Evolutionary conservation across 1,140 invertebrate genomes (phyloP).

Genomic region (Theocolax elegans): DNA sequence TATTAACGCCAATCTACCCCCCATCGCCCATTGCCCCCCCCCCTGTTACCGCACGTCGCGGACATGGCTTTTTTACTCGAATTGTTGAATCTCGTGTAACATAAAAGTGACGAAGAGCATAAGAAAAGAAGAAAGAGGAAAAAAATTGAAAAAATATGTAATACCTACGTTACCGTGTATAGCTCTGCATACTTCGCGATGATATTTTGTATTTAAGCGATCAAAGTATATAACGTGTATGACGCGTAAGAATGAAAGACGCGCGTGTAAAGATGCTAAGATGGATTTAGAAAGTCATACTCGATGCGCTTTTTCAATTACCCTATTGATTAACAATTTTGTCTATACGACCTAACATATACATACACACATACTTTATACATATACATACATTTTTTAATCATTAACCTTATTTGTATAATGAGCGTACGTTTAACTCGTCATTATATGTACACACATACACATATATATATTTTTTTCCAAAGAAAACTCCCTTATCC

Average conservation of each 20-base stretch:
- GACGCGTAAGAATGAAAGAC: constrained; percentile 50
- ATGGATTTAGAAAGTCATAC: constrained; percentile 56
- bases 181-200: constrained; percentile 55
- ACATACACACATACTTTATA: too few species aligned
- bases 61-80: constrained; percentile 64
- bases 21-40: too few species aligned
- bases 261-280: too few species aligned
- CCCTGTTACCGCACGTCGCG: constrained; percentile 62
- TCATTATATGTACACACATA: too few species aligned
- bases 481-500: constrained; percentile 33
- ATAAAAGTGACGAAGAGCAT: constrained; percentile 52
- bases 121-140: constrained; percentile 40
- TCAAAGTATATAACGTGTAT: constrained; percentile 52
- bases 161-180: constrained; percentile 62
- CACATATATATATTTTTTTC: too few species aligned
- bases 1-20: too few species aligned
- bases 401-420: constrained; percentile 36
- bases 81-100: constrained; percentile 67
- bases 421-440: constrained; percentile 27
- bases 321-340: too few species aligned
- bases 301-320: constrained; percentile 52
- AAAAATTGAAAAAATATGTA: constrained; percentile 45
- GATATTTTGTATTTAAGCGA: constrained; percentile 60
- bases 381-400: constrained; percentile 29
- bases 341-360: too few species aligned